These are phyloP conservation scores for Remorina albescens DNA, from an alignment of 2,797 vertebrate genomes.

Conservation along the genomic window DNA sequence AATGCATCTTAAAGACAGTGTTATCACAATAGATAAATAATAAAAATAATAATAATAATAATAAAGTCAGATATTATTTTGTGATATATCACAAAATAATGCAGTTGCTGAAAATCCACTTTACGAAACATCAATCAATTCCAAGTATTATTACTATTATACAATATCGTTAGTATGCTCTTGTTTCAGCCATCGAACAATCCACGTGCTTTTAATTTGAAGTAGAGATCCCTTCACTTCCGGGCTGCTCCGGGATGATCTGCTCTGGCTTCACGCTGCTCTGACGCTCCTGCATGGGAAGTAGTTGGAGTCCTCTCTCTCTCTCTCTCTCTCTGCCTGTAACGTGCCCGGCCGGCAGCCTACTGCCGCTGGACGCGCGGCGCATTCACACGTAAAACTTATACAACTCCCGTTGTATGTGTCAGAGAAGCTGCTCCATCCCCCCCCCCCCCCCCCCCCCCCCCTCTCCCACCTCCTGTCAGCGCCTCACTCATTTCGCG, in stretches of 20 bases:
- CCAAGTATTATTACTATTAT: too few relatives aligned
- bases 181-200: not conserved
- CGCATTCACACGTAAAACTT: not conserved
- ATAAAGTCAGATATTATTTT: too few relatives aligned
- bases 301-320: slow-evolving; percentile 37
- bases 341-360: slow-evolving; percentile 3
- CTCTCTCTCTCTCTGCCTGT: not conserved
- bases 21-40: not conserved
- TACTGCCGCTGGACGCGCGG: not conserved
- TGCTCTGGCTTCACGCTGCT: not conserved
- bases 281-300: slow-evolving; percentile 44
- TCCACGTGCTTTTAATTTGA: slow-evolving; percentile 49
- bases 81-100: too few relatives aligned
- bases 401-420: not conserved
- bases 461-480: not conserved
- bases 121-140: too few relatives aligned
- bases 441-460: too few relatives aligned
- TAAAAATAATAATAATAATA: too few relatives aligned
- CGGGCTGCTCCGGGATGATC: not conserved
- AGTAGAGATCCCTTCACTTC: not conserved
- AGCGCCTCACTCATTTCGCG: not conserved
- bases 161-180: too few relatives aligned
- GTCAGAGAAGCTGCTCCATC: not conserved
- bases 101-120: too few relatives aligned
- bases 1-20: not conserved